phyloP scores from a whole-genome alignment of 1,140 invertebrate genomes.

The Ylistrum balloti region DNA sequence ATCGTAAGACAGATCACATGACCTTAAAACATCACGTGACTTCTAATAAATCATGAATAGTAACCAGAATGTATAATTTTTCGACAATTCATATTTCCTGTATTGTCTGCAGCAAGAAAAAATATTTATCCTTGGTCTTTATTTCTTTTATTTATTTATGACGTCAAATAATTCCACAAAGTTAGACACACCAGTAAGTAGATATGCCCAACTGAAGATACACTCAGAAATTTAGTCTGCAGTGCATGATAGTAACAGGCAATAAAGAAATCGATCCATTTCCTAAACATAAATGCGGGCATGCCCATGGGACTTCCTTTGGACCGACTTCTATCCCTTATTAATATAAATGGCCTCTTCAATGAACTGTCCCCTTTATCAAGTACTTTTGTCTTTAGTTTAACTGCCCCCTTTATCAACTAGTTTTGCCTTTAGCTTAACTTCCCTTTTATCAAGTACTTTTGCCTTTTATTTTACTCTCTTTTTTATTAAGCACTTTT shows the following conservation, averaged over 20 bases:
- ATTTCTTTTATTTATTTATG: no score
- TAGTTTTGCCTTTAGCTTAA: neutral
- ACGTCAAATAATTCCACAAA: no score
- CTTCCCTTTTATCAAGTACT: no score
- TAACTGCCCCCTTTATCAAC: neutral
- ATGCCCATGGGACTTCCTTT: neutral
- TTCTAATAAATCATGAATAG: no score
- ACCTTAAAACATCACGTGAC: no score
- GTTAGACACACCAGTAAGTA: no score
- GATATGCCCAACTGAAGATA: no score
- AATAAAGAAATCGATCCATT: neutral
- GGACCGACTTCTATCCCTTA: neutral
- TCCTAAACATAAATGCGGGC: neutral
- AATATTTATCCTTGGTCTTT: no score
- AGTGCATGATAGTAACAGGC: neutral
- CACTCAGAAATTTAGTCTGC: neutral
- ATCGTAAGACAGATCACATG: no score
- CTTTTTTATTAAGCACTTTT: slow-evolving; percentile 12
- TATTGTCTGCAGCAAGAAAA: no score
- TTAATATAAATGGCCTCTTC: neutral
- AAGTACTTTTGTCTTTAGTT: neutral
- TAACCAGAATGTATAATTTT: no score
- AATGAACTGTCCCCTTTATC: neutral
- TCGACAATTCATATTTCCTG: no score
- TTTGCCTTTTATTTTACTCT: neutral